Percentiles rank a stretch among this genome's conserved stretches.
phyloP scores from a whole-genome alignment of 2,797 vertebrate genomes.

The Emys orbicularis region DNA sequence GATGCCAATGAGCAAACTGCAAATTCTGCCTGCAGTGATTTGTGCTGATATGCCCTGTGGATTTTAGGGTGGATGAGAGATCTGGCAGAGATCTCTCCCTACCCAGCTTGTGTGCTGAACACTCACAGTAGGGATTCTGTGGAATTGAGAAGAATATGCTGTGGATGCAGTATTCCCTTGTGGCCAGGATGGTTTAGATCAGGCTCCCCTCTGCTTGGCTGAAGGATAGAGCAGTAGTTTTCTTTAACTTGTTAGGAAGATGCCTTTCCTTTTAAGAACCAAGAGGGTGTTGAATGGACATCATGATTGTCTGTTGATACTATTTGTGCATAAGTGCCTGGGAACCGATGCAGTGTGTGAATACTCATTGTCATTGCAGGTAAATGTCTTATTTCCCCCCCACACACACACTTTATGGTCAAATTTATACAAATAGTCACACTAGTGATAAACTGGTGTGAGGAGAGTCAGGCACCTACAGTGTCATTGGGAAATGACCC shows the following conservation, averaged over 20 bases:
- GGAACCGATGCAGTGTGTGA: fast-evolving
- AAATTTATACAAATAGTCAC: neutral
- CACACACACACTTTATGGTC: neutral
- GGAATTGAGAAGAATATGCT: neutral
- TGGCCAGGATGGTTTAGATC: neutral
- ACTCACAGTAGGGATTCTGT: neutral
- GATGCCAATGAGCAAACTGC: neutral
- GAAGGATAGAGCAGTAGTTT: neutral
- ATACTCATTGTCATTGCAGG: neutral
- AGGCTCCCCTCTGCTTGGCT: neutral
- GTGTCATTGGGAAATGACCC: neutral
- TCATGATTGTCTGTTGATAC: neutral
- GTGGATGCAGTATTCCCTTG: neutral
- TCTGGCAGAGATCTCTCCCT: neutral
- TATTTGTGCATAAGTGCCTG: neutral
- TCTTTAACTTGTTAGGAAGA: neutral
- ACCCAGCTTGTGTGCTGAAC: neutral
- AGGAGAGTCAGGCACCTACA: neutral
- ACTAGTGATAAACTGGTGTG: neutral
- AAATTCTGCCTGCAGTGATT: neutral
- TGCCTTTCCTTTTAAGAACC: neutral
- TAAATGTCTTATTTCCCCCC: neutral
- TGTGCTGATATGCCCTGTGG: neutral
- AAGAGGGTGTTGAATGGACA: neutral
- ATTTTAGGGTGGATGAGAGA: neutral